Conservation (phyloP, 2,888 invertebrate species). For the Drosophila testacea region DNA sequence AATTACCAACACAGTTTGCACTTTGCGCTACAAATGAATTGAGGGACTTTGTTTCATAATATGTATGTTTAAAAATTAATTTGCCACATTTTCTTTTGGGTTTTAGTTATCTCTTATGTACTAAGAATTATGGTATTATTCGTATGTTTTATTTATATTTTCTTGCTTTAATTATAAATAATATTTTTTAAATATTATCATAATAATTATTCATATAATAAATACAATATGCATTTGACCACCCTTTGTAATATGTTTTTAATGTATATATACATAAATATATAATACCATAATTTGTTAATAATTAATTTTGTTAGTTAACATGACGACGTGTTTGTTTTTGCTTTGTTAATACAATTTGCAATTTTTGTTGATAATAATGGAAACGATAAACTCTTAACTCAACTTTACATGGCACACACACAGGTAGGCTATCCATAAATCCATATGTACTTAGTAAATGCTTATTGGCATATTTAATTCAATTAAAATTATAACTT, state of each 20-base stretch:
- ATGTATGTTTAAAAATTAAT: conserved; percentile 68
- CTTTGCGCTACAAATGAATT: conserved; percentile 72
- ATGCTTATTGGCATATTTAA: conserved; percentile 44
- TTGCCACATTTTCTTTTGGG: conserved; percentile 68
- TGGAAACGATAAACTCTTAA: conserved; percentile 48
- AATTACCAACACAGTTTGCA: conserved; percentile 46
- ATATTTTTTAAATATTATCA: conserved; percentile 72
- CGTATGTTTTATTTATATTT: conserved; percentile 38
- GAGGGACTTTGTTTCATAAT: conserved; percentile 13
- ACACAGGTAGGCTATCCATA: conserved; percentile 47
- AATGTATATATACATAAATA: conserved; percentile 38
- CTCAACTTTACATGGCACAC: conserved; percentile 71
- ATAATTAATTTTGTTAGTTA: conserved; percentile 79
- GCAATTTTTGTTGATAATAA: conserved; percentile 62
- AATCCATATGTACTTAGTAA: conserved; percentile 24
- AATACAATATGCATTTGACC: conserved; percentile 70
- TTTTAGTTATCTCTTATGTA: conserved; percentile 52
- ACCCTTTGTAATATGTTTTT: conserved; percentile 26
- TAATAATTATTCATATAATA: conserved; percentile 68
- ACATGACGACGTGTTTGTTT: conserved; percentile 83
- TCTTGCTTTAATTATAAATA: conserved; percentile 59
- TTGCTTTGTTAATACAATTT: conserved; percentile 71
- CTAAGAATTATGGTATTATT: conserved; percentile 50
- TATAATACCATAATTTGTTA: conserved; percentile 62
- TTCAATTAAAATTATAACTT: conserved; percentile 49